Conservation (phyloP, 2,888 invertebrate species). For the Smittia sp. region DNA sequence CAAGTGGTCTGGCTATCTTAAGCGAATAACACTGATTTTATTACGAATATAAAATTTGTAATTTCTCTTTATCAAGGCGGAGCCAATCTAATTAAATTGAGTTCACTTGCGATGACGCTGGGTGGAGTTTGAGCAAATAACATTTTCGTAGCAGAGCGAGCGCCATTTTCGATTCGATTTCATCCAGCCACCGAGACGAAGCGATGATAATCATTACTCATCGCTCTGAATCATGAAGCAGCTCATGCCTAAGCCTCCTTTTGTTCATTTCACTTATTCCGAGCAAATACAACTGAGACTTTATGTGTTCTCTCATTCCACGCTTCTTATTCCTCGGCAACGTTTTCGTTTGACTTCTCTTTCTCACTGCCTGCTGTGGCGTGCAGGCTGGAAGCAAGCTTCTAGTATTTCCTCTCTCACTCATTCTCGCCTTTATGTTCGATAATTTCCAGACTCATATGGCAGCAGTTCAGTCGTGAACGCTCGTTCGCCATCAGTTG, state of each 20-base stretch:
- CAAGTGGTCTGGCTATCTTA: neutral
- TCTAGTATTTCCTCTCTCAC: neutral
- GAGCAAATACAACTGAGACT: neutral
- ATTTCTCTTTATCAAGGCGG: slow-evolving; percentile 12
- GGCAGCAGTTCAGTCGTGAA: slow-evolving; percentile 11
- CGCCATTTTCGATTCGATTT: neutral
- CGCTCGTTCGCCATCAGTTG: slow-evolving; percentile 30
- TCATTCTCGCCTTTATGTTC: neutral
- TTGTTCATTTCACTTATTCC: no score
- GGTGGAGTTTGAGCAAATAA: slow-evolving; percentile 14
- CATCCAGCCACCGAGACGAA: neutral
- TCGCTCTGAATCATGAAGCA: neutral
- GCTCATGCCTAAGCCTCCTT: neutral
- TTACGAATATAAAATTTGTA: no score
- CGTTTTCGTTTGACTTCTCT: neutral
- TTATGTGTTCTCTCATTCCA: neutral
- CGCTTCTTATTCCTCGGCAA: neutral
- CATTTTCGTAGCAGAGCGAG: neutral
- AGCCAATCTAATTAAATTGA: neutral
- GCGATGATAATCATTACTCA: neutral
- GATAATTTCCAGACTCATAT: slow-evolving; percentile 8
- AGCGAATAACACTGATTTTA: no score
- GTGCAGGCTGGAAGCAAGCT: neutral
- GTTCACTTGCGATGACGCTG: no score
- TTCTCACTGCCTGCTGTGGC: slow-evolving; percentile 3